Percentiles rank a stretch among this genome's conserved stretches.
Conservation (phyloP, 2,888 invertebrate genomes). For the Lysandra bellargus region DNA sequence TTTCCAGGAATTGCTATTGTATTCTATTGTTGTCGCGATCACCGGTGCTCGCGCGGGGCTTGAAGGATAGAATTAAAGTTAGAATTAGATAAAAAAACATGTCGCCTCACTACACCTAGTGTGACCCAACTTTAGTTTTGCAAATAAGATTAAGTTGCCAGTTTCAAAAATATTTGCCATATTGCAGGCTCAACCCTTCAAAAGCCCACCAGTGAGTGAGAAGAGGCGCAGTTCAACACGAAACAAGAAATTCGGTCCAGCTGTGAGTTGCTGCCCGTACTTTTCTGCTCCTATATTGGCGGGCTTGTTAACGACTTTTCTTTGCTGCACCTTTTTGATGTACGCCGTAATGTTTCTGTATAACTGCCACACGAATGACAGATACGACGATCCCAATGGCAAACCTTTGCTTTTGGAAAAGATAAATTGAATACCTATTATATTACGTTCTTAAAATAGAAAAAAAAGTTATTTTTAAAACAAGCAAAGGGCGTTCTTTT, state of each 20-base stretch:
- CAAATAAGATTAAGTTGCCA: background rate
- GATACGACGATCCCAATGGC: slow-evolving; percentile 54
- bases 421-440: background rate
- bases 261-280: slow-evolving; percentile 55
- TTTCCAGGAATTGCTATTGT: too few relatives aligned
- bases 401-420: slow-evolving; percentile 42
- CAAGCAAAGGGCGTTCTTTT: background rate
- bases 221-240: slow-evolving; percentile 1
- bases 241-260: slow-evolving; percentile 44
- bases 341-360: slow-evolving; percentile 48
- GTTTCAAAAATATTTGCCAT: background rate
- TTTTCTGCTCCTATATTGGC: slow-evolving; percentile 51
- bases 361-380: slow-evolving; percentile 48
- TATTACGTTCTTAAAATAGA: background rate
- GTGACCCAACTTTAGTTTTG: background rate
- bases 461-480: too few relatives aligned
- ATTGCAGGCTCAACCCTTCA: background rate
- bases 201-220: background rate
- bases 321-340: slow-evolving; percentile 46
- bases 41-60: too few relatives aligned
- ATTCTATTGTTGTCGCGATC: too few relatives aligned
- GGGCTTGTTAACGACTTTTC: slow-evolving; percentile 45
- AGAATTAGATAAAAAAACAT: too few relatives aligned
- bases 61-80: too few relatives aligned
- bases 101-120: too few relatives aligned